These are phyloP conservation scores for Platyura marginata DNA, from an alignment of 1,140 invertebrate genomes.

Conservation along the genomic window DNA sequence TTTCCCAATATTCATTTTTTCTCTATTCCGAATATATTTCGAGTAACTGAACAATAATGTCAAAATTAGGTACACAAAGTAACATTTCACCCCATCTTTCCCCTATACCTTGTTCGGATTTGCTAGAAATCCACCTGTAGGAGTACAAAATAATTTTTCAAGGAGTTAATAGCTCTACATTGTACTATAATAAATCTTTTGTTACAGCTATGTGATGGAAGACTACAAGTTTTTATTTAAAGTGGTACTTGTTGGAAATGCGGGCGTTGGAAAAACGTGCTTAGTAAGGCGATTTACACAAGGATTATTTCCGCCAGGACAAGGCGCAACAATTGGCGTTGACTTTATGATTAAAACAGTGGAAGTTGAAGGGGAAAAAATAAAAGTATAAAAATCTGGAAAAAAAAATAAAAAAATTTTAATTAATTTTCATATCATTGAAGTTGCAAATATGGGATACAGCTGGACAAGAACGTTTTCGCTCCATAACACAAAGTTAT, in stretches of 20 bases:
- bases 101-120: no score
- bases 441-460: conserved; percentile 93
- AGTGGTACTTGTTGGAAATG: conserved; percentile 89
- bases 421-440: conserved; percentile 1
- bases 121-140: no score
- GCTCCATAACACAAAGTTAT: conserved; percentile 71
- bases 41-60: no score
- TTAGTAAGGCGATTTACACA: conserved; percentile 79
- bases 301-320: conserved; percentile 86
- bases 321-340: conserved; percentile 97
- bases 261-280: conserved; percentile 89
- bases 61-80: no score
- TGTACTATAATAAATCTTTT: no score
- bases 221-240: conserved; percentile 98
- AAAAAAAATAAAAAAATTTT: conserved; percentile 1
- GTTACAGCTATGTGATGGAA: no score
- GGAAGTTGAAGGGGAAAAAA: conserved; percentile 94
- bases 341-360: conserved; percentile 99
- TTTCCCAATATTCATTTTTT: no score
- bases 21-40: no score
- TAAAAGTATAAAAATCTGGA: conserved; percentile 53
- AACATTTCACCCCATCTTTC: no score
- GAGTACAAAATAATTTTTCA: no score
- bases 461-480: neutral
- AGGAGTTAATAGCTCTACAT: no score